A percentile compares a stretch with the other conserved stretches of the same genome.
Evolutionary conservation across 2,113 vertebrate species (phyloP).

Genomic region (Phylloscopus trochiloides): DNA sequence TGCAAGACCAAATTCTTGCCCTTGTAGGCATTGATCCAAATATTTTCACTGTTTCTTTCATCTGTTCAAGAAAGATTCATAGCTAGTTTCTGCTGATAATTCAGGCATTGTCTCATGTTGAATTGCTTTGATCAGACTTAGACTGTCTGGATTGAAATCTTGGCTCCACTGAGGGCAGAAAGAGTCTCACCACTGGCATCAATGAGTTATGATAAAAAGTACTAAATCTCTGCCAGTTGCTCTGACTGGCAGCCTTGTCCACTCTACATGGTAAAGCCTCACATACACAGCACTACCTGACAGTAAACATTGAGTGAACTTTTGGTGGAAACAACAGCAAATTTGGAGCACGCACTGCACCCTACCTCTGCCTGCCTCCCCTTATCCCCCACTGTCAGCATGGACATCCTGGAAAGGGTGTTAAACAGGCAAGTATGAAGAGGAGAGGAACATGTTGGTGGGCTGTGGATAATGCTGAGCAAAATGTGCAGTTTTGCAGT

Average conservation of each 20-base stretch:
- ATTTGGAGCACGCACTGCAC: neutral
- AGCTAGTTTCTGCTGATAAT: neutral
- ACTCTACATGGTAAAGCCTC: neutral
- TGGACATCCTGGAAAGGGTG: neutral
- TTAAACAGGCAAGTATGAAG: neutral
- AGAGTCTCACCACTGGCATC: neutral
- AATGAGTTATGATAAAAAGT: neutral
- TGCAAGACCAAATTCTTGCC: neutral
- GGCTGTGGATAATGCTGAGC: conserved; percentile 31
- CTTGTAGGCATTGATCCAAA: neutral
- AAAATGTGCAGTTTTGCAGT: conserved; percentile 6
- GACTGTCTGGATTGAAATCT: neutral
- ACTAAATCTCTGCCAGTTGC: neutral
- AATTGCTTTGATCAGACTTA: neutral
- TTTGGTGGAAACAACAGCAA: neutral
- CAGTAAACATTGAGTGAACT: neutral
- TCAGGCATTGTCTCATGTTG: neutral
- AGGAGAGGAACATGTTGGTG: neutral
- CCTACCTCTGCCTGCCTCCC: neutral
- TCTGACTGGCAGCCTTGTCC: neutral
- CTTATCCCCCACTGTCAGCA: neutral
- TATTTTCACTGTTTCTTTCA: neutral
- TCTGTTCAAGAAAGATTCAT: neutral
- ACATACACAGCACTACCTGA: neutral
- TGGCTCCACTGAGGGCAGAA: neutral